A percentile compares a stretch with the other conserved stretches of the same genome.
These are phyloP conservation scores for Asarcornis scutulata DNA, from an alignment of 2,113 vertebrate genomes.

Conservation along the genomic window DNA sequence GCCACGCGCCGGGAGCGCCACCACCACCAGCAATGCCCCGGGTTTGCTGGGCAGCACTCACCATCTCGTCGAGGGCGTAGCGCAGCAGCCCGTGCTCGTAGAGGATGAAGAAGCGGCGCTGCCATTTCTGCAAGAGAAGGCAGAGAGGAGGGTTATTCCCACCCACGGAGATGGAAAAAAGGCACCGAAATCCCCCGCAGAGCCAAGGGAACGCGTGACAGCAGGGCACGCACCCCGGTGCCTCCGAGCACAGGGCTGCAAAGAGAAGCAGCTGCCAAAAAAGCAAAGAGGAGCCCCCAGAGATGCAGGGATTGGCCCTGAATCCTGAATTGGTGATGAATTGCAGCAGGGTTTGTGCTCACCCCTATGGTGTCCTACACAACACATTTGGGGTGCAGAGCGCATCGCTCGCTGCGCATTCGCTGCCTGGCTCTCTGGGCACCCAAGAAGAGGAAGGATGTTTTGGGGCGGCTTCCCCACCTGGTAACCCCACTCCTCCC, in stretches of 20 bases:
- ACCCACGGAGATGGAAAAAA: neutral
- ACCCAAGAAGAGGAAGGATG: neutral
- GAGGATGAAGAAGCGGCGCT: slow-evolving; percentile 94
- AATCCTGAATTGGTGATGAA: too few relatives aligned
- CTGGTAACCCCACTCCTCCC: fast-evolving
- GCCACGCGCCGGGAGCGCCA: fast-evolving
- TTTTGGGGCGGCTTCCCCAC: neutral
- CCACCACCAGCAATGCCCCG: neutral
- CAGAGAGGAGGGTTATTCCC: neutral
- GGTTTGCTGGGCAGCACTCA: slow-evolving; percentile 66
- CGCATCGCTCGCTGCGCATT: neutral
- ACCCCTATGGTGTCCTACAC: neutral
- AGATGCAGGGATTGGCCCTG: fast-evolving
- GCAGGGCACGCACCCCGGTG: neutral
- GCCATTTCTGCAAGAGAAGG: slow-evolving; percentile 89
- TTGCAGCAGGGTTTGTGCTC: neutral
- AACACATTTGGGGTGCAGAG: neutral
- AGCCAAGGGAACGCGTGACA: neutral
- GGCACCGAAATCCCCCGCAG: neutral
- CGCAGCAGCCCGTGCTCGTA: slow-evolving; percentile 93
- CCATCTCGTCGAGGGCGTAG: slow-evolving; percentile 95
- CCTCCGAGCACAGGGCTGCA: neutral
- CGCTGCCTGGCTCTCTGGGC: neutral
- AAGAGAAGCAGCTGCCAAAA: neutral
- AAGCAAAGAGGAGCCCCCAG: fast-evolving